Evolutionary conservation across 2,888 invertebrate species (phyloP), one percentile per base, ranked within the genome.

Genomic region (Elmis aenea): DNA sequence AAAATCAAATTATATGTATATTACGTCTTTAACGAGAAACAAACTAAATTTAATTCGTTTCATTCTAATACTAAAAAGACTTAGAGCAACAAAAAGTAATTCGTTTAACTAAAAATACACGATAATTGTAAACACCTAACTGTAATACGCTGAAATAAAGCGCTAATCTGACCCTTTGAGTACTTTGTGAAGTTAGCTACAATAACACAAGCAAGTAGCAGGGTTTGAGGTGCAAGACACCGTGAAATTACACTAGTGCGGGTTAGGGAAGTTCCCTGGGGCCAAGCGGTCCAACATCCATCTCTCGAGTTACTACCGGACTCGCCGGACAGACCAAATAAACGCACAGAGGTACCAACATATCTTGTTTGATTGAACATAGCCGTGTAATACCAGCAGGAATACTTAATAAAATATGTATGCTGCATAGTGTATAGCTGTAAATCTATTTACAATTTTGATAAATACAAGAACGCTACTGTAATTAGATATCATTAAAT

Each of bases 171-270:
- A 44, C 46, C 51, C 48, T 53, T 52, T 45, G 51, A 49, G 48
- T 48, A 48, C 48, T 48, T 48, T 48, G 50, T 51, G 42, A 48
- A 48, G 48, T 48, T 45, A 34, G 43, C 38, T 45, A 45, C 43
- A 48, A 48, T 43, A 45, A 48, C 43, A 41, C 41, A 45, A 48
- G 48, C 47, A 48, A 48, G 46, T 46, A 42, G 43, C 30, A 40
- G 65, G 67, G 68, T 72, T 71, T 69, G 69, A 61, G 70, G 66
- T 70, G 71, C 72, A 72, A 70, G 70, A 70, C 69, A 72, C 71
- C 73, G 73, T 73, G 73, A 73, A 73, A 73, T 73, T 73, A 73
- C 72, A 68, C 68, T 59, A 66, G 69, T 67, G 58, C 52, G 65
- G 53, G 50, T 48, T 48, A 46, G 46, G 48, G 50, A 51, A 46